Conservation (phyloP, 1,140 invertebrate genomes). For the Achroia grisella region DNA sequence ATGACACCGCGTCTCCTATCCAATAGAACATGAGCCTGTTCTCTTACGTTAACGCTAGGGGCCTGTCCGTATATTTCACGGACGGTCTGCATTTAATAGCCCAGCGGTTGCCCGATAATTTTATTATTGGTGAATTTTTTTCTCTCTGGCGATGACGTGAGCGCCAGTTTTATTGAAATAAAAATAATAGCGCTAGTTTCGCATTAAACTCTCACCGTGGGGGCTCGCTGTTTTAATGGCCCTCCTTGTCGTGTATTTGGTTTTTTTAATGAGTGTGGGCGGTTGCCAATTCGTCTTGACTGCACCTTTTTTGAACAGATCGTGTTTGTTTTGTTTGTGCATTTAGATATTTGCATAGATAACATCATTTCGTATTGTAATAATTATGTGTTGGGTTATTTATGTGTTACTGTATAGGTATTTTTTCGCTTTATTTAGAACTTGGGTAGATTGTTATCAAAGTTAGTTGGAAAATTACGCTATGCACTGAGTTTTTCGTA, state of each 20-base stretch:
- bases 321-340: no score
- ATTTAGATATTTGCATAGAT: no score
- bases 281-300: slow-evolving; percentile 7
- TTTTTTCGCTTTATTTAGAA: no score
- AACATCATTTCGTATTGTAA: no score
- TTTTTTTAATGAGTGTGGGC: slow-evolving; percentile 4
- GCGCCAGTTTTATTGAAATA: slow-evolving; percentile 35
- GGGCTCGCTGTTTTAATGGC: slow-evolving; percentile 18
- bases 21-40: neutral
- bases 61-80: slow-evolving; percentile 52
- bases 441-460: no score
- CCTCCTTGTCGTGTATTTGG: neutral
- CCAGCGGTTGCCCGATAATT: slow-evolving; percentile 60
- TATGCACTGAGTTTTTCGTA: no score
- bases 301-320: slow-evolving; percentile 3
- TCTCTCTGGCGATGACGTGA: slow-evolving; percentile 48
- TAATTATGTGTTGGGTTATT: no score
- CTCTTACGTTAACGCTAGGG: slow-evolving; percentile 20
- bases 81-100: slow-evolving; percentile 67
- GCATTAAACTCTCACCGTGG: slow-evolving; percentile 16
- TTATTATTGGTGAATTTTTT: slow-evolving; percentile 65
- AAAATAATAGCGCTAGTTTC: slow-evolving; percentile 45
- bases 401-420: no score
- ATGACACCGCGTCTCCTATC: slow-evolving; percentile 4
- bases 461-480: no score